Evolutionary conservation across 2,888 invertebrate species (phyloP).

Genomic region (Pherbina coryleti): DNA sequence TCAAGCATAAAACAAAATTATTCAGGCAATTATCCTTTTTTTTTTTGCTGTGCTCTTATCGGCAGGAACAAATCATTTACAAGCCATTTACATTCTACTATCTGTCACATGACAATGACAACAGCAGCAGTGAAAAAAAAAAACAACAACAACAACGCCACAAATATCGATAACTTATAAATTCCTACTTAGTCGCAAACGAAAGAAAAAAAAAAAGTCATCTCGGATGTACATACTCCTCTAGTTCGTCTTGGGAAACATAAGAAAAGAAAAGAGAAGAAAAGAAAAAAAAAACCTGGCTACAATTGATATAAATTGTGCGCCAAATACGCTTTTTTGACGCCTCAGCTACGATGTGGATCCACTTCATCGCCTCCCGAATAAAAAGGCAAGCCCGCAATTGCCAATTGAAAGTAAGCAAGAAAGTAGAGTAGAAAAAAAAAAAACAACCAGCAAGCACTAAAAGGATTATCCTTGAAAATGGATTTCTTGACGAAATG

Average conservation of each 20-base stretch:
- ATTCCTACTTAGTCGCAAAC: background rate
- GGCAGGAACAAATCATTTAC: slow-evolving; percentile 24
- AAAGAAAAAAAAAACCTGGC: background rate
- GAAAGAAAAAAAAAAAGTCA: no score
- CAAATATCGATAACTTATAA: background rate
- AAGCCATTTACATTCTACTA: slow-evolving; percentile 14
- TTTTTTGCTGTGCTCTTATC: background rate
- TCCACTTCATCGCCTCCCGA: no score
- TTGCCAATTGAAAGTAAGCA: background rate
- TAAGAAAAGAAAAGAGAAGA: no score
- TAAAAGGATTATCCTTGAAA: background rate
- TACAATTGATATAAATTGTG: slow-evolving; percentile 24
- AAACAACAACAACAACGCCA: background rate
- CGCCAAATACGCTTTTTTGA: slow-evolving; percentile 5
- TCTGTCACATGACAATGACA: slow-evolving; percentile 3
- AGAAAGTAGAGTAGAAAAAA: background rate
- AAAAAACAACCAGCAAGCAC: background rate
- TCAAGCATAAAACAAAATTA: background rate
- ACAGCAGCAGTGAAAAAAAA: background rate
- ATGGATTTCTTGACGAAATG: no score
- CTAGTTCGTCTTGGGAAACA: background rate
- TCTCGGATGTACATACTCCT: background rate
- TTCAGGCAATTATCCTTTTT: background rate
- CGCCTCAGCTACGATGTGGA: background rate
- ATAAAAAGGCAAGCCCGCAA: no score